A percentile compares a stretch with the other conserved stretches of the same genome.
Conservation (phyloP, 2,797 vertebrate genomes). For the Enoplosus armatus region DNA sequence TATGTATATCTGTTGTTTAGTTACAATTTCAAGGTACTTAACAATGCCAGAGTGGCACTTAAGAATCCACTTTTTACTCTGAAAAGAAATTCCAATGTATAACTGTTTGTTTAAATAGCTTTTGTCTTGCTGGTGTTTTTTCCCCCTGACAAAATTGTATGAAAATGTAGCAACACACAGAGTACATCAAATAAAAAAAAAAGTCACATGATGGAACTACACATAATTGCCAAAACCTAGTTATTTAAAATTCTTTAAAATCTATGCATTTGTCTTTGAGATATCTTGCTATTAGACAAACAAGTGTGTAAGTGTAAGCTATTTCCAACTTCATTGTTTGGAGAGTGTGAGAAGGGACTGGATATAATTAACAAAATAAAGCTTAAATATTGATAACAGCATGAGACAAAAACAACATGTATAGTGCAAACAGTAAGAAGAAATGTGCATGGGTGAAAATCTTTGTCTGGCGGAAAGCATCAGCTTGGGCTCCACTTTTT, state of each 20-base stretch:
- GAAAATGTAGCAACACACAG: background rate
- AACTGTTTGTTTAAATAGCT: background rate
- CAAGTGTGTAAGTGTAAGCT: background rate
- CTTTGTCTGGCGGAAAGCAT: background rate
- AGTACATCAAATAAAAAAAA: no score
- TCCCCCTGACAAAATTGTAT: background rate
- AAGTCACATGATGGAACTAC: background rate
- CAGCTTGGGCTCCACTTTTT: background rate
- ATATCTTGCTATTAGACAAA: background rate
- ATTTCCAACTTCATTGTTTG: background rate
- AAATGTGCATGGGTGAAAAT: background rate
- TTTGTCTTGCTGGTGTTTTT: background rate
- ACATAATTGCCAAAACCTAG: background rate
- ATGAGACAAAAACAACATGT: background rate
- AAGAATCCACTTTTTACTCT: background rate
- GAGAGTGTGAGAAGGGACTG: background rate
- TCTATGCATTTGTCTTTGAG: background rate
- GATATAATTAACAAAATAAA: background rate
- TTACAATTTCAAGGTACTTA: background rate
- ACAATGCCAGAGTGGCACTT: background rate
- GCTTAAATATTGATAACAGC: background rate
- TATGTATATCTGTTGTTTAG: background rate
- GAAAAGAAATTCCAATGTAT: background rate
- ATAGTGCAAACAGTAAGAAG: background rate
- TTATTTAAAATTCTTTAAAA: background rate